A percentile compares a stretch with the other conserved stretches of the same genome.
phyloP scores from a whole-genome alignment of 92 coral and sea anemone species.

The Umimayanthus kanabou region DNA sequence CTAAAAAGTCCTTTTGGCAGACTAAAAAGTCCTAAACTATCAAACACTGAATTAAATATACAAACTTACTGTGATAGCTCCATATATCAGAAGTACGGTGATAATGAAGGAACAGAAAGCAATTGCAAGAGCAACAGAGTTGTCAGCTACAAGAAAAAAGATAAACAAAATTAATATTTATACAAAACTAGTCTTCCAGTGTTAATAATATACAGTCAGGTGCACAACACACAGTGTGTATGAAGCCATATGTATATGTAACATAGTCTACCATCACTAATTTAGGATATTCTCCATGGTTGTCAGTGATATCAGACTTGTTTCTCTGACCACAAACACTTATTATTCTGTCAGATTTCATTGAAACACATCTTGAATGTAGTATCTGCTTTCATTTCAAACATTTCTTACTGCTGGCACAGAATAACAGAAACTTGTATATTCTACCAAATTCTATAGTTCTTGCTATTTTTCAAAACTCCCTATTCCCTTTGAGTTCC shows the following conservation, averaged over 20 bases:
- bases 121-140: conserved; percentile 90
- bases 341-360: too few relatives aligned
- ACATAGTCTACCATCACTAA: too few relatives aligned
- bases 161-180: not conserved
- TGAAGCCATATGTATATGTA: not conserved
- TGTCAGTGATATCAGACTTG: too few relatives aligned
- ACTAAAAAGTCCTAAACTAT: not conserved
- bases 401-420: not conserved
- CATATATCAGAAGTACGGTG: conserved; percentile 93
- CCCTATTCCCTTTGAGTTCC: too few relatives aligned
- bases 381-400: not conserved
- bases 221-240: not conserved
- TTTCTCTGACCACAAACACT: too few relatives aligned
- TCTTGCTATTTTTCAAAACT: too few relatives aligned
- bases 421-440: too few relatives aligned
- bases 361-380: too few relatives aligned
- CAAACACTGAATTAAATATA: not conserved
- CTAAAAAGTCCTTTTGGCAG: not conserved
- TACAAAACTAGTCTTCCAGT: too few relatives aligned
- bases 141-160: conserved; percentile 69
- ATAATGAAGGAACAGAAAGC: conserved; percentile 92
- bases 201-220: too few relatives aligned
- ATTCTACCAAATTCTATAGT: too few relatives aligned
- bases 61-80: conserved; percentile 88
- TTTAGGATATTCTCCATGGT: too few relatives aligned